Conservation (phyloP, 2,888 invertebrate genomes). For the Acanthopleura granulata region DNA sequence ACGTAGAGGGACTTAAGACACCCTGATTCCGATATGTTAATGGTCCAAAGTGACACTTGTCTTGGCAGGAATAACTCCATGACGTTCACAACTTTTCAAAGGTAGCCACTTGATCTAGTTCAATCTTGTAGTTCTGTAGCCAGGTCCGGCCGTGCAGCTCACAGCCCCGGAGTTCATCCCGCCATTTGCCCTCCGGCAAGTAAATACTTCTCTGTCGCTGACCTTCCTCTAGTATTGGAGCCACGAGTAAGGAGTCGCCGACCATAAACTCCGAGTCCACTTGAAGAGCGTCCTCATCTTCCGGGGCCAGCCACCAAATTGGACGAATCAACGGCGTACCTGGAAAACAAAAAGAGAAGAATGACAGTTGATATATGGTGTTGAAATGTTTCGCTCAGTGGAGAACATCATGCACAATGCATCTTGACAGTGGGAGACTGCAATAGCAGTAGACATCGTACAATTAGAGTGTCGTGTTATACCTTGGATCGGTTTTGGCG, state of each 20-base stretch:
- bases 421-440: no score
- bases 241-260: constrained; percentile 43
- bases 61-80: no score
- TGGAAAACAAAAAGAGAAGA: no score
- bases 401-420: no score
- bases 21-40: no score
- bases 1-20: no score
- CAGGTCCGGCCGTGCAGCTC: constrained; percentile 9
- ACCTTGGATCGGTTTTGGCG: no score
- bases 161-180: background rate
- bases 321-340: constrained; percentile 87
- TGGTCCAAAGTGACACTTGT: no score
- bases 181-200: constrained; percentile 27
- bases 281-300: constrained; percentile 80
- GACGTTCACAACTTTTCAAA: constrained; percentile 17
- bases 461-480: no score
- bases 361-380: no score
- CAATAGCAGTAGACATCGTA: no score
- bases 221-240: constrained; percentile 35
- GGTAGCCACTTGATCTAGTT: constrained; percentile 32
- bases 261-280: constrained; percentile 77
- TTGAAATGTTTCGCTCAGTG: no score
- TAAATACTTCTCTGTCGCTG: background rate
- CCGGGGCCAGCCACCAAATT: constrained; percentile 85
- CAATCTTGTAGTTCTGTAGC: constrained; percentile 26